Conservation (phyloP, 1,140 invertebrate species). For the Bombus polaris region DNA sequence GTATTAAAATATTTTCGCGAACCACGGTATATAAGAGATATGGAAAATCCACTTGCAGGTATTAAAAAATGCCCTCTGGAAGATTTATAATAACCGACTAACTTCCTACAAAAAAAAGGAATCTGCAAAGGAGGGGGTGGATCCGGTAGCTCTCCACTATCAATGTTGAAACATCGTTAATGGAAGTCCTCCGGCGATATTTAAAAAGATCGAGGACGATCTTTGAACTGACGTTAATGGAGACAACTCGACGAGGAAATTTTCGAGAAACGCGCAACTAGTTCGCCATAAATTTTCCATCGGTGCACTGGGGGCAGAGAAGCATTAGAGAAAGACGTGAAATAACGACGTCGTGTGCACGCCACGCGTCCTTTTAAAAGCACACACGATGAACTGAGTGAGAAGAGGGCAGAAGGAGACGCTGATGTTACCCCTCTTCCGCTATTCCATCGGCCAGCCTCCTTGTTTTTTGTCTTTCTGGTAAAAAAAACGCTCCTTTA, state of each 20-base stretch:
- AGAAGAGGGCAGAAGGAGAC: constrained; percentile 14
- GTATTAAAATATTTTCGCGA: too few species aligned
- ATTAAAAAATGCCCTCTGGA: too few species aligned
- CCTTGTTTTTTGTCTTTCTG: constrained; percentile 68
- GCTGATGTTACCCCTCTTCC: constrained; percentile 49
- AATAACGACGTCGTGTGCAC: constrained; percentile 66
- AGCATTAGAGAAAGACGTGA: constrained; percentile 21
- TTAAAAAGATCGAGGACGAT: constrained; percentile 10
- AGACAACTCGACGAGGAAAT: neutral
- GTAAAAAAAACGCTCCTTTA: constrained; percentile 58
- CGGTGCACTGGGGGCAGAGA: neutral
- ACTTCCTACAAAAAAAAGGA: neutral
- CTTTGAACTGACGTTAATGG: constrained; percentile 32
- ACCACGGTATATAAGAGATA: too few species aligned
- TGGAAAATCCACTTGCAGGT: too few species aligned
- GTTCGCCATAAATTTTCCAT: constrained; percentile 57
- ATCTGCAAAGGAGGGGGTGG: neutral
- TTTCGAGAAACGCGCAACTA: constrained; percentile 46
- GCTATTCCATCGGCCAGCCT: constrained; percentile 37
- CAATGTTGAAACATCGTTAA: constrained; percentile 32
- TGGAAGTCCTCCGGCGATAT: constrained; percentile 4
- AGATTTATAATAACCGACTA: too few species aligned
- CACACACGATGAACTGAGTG: neutral
- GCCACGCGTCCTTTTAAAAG: constrained; percentile 62
- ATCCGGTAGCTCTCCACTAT: neutral